Base-by-base conservation (phyloP, 2,113 vertebrate genomes). In the Puffinus mauretanicus region DNA sequence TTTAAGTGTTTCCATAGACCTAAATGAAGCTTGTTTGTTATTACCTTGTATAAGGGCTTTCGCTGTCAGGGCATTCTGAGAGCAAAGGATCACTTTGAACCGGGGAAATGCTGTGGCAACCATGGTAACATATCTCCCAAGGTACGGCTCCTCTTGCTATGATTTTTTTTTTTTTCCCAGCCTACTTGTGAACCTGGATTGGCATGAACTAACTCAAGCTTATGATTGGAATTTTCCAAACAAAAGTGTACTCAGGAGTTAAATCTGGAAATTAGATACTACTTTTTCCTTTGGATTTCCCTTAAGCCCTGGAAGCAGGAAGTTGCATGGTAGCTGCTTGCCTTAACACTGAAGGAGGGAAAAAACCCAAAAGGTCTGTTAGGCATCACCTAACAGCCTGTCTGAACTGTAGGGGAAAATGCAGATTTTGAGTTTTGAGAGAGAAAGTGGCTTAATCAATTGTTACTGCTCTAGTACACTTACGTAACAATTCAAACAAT, bases 161-260 rank as follows among this genome's bases (percentile, higher is more conserved):
- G 64, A 13, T 40, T 40, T 9, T 34, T 51, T 79, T 49, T 72
- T 27, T 44, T n/a, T 36, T 17, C 4, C 34, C 81, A 78, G 7
- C 38, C 29, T 78, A 24, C 4, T 52, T 54, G 61, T 61, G 66
- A 87, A 66, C 51, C n/a, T 62, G 54, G n/a, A 16, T 32, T 87
- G 87, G 46, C 52, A 76, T 2, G 18, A 84, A 82, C n/a, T 72
- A 57, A n/a, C 55, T 90, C 24, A 79, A 65, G 62, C 24, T 82
- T 91, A 32, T 72, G 70, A 69, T 21, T 85, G 69, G 72, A 82
- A 82, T 97, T 93, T 93, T 87, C 78, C 34, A 71, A 75, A 75
- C 13, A 71, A 82, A 93, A 67, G 44, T 65, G 29, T 89, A 40
- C 34, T 81, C 22, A 38, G 80, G 57, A 93, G n/a, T 75, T 82